phyloP scores from a whole-genome alignment of 2,797 vertebrate genomes.

The Falco columbarius region DNA sequence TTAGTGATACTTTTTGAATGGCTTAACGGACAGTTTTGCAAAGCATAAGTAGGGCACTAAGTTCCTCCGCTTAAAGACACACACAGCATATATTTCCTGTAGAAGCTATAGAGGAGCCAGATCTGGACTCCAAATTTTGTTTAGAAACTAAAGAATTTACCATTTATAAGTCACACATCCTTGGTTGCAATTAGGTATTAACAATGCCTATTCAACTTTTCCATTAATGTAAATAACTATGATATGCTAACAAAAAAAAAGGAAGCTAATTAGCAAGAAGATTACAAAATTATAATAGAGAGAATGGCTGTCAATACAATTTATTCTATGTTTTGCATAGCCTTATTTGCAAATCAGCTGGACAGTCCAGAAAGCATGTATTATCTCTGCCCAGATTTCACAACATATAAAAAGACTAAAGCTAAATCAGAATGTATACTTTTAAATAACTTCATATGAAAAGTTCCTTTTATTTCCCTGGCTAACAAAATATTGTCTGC shows the following conservation, averaged over 20 bases:
- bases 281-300: background rate
- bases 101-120: background rate
- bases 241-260: background rate
- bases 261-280: background rate
- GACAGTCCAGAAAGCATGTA: background rate
- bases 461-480: background rate
- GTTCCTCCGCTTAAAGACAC: background rate
- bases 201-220: background rate
- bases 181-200: background rate
- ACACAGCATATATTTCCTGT: background rate
- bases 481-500: constrained; percentile 34
- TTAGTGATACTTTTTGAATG: background rate
- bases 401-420: background rate
- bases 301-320: background rate
- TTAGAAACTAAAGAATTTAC: background rate
- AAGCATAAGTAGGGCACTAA: background rate
- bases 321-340: background rate
- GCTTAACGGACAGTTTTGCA: background rate
- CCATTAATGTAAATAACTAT: background rate
- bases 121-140: background rate
- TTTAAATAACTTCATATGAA: background rate
- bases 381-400: background rate
- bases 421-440: background rate
- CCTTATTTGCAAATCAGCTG: constrained; percentile 17
- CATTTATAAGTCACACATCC: background rate